Evolutionary conservation across 2,888 invertebrate species (phyloP).

Genomic region (Drosophila merina): DNA sequence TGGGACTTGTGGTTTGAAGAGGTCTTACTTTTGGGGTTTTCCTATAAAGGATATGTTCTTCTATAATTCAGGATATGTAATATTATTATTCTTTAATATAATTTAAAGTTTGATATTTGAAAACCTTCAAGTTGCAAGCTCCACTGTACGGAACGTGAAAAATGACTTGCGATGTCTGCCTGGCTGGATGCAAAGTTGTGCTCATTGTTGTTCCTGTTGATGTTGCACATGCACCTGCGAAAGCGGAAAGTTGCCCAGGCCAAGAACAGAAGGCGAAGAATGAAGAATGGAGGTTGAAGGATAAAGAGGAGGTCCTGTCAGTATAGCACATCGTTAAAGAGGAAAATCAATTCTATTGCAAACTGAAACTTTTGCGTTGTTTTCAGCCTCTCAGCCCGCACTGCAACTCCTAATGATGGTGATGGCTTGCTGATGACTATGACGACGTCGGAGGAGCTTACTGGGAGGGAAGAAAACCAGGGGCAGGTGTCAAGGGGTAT

Average conservation of each 20-base stretch:
- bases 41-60: fast-evolving
- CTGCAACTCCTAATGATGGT: constrained; percentile 28
- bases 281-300: not conserved
- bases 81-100: not conserved
- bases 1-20: not conserved
- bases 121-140: constrained; percentile 1
- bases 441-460: constrained; percentile 7
- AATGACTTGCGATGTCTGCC: constrained; percentile 37
- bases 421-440: constrained; percentile 13
- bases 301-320: constrained; percentile 6
- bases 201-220: constrained; percentile 38
- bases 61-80: not conserved
- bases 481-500: not conserved
- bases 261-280: constrained; percentile 20
- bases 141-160: constrained; percentile 22
- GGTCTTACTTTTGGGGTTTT: not conserved
- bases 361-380: constrained; percentile 37
- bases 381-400: constrained; percentile 28
- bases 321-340: constrained; percentile 35
- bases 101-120: not conserved
- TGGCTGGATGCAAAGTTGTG: constrained; percentile 45
- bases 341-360: constrained; percentile 52
- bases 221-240: constrained; percentile 50
- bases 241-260: constrained; percentile 43
- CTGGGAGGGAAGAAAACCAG: constrained; percentile 2